Conservation (phyloP, 2,888 invertebrate genomes). For the Mythimna pallens region DNA sequence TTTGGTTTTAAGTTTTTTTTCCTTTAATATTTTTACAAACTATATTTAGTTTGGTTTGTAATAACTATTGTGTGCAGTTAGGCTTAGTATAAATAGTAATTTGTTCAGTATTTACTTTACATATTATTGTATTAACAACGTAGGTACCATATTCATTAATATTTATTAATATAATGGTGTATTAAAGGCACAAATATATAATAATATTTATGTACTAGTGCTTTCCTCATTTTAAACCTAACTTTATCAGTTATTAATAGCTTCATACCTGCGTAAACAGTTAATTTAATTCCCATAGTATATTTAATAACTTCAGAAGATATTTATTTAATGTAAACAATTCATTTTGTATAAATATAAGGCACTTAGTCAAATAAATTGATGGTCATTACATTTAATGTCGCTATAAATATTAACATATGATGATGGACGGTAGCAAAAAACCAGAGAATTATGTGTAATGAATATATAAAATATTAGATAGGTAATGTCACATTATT, state of each 20-base stretch:
- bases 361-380: conserved; percentile 43
- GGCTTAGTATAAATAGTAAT: too few species aligned
- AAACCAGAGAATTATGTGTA: conserved; percentile 17
- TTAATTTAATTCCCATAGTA: conserved; percentile 32
- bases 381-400: conserved; percentile 19
- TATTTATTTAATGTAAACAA: conserved; percentile 39
- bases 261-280: not conserved
- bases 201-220: not conserved
- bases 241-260: conserved; percentile 4
- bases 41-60: not conserved
- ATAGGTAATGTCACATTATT: conserved; percentile 20
- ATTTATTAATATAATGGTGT: not conserved
- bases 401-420: conserved; percentile 42
- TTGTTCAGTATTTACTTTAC: not conserved
- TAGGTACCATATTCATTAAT: not conserved
- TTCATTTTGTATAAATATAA: conserved; percentile 34
- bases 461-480: conserved; percentile 32
- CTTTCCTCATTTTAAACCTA: not conserved
- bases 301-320: conserved; percentile 39
- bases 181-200: not conserved
- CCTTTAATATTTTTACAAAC: not conserved
- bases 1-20: not conserved
- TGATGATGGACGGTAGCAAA: conserved; percentile 30
- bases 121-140: not conserved
- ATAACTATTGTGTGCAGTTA: too few species aligned